phyloP scores from a whole-genome alignment of 2,797 vertebrate genomes.

The Pangasius mekongensis region DNA sequence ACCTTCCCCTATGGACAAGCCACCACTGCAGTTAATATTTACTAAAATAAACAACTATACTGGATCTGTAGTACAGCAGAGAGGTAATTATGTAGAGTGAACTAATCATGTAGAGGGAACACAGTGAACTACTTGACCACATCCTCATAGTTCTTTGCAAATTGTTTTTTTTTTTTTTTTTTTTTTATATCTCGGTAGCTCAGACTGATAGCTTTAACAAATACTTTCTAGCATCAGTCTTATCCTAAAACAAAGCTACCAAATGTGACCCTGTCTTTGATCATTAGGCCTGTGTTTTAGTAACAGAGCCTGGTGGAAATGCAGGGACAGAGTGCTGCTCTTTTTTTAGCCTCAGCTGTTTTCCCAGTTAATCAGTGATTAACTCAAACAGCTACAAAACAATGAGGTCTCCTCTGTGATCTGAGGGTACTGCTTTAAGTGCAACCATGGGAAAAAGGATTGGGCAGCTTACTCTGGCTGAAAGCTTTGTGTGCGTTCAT shows the following conservation, averaged over 20 bases:
- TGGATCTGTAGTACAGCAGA: not conserved
- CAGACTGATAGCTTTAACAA: slow-evolving; percentile 20
- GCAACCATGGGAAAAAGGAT: slow-evolving; percentile 77
- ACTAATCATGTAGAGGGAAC: no score
- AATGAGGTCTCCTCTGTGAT: slow-evolving; percentile 75
- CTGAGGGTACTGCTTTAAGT: slow-evolving; percentile 68
- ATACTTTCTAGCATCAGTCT: not conserved
- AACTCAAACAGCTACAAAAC: slow-evolving; percentile 75
- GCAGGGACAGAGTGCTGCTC: slow-evolving; percentile 63
- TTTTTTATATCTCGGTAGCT: not conserved
- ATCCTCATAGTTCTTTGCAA: not conserved
- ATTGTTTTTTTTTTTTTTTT: not conserved
- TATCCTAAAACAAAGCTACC: not conserved
- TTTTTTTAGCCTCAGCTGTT: slow-evolving; percentile 70
- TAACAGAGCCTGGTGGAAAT: slow-evolving; percentile 57
- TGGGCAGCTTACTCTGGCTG: slow-evolving; percentile 69
- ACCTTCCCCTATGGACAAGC: not conserved
- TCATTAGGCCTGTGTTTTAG: slow-evolving; percentile 15
- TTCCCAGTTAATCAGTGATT: slow-evolving; percentile 79
- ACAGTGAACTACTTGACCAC: not conserved
- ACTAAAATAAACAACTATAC: no score
- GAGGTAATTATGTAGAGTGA: not conserved
- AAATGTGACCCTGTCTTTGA: slow-evolving; percentile 14
- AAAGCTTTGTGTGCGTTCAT: slow-evolving; percentile 64
- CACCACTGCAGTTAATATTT: not conserved